Base-by-base conservation (phyloP, 35 echinoderm and acorn worm genomes). In the Chiridota heheva region DNA sequence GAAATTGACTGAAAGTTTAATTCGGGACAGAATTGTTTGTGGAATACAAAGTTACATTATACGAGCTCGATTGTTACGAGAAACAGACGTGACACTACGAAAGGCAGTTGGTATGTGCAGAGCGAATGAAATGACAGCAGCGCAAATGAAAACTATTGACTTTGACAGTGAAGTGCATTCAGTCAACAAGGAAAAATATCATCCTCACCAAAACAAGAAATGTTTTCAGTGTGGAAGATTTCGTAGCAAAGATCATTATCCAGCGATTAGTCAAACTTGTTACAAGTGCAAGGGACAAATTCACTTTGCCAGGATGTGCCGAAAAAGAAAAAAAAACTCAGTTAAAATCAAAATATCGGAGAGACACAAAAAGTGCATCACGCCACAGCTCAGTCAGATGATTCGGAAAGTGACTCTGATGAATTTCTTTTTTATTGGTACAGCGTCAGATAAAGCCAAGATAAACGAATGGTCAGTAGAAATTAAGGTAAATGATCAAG, bases 11-110 rank as follows among this genome's bases (percentile, higher is more conserved):
- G 81, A 84, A 12, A 63, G 63, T 30, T 20, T 84, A 1, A 72
- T 84, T 16, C 58, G 61, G 2, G 81, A 84, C 67, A 84, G 81
- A 74, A 84, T 84, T 44, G 61, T 73, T 3, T 46, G 31, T 31
- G 65, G 65, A 26, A 44, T 83, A 15, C 26, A 24, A 10, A 44
- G 72, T 49, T 35, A 61, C 18, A 16, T 22, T 18, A 3, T 83
- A 3, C 62, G 80, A 20, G 16, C 28, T 47, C 26, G 10, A 30
- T 32, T 83, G 12, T 33, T 72, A 15, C 3, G 37, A 74, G 37
- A 28, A 18, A 35, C 42, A 5, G 65, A 74, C 36, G 15, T 83
- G 17, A 70, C 80, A 0, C 1, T 83, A 15, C 67, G 72, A 46
- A 43, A 73, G 40, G 60, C 80, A 4, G 69, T 72, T 58, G 78